These are phyloP conservation scores for Cybosia mesomella DNA, from an alignment of 2,888 invertebrate species.

Conservation along the genomic window DNA sequence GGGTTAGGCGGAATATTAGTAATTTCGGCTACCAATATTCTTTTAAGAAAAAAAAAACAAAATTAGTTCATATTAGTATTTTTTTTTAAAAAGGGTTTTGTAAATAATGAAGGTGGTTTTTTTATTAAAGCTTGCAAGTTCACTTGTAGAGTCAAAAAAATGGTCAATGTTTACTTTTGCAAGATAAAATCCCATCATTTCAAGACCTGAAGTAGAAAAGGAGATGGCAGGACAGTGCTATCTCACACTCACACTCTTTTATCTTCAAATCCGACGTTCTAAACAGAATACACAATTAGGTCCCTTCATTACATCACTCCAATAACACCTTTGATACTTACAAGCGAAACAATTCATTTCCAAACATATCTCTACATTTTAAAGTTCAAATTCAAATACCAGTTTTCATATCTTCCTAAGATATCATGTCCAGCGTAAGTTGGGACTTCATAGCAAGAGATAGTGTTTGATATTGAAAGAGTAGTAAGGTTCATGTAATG, in stretches of 20 bases:
- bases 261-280: conserved; percentile 73
- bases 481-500: conserved; percentile 49
- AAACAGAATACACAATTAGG: conserved; percentile 84
- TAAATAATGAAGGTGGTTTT: too few relatives aligned
- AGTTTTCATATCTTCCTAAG: conserved; percentile 56
- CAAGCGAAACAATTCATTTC: conserved; percentile 31
- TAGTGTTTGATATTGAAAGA: conserved; percentile 79
- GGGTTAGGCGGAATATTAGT: too few relatives aligned
- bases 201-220: conserved; percentile 54
- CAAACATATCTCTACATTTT: conserved; percentile 36
- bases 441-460: conserved; percentile 59
- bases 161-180: not conserved
- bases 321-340: conserved; percentile 81
- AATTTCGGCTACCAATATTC: too few relatives aligned
- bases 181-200: not conserved
- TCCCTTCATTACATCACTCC: conserved; percentile 85
- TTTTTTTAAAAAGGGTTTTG: too few relatives aligned
- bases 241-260: conserved; percentile 65
- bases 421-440: conserved; percentile 58
- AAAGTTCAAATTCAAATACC: conserved; percentile 39
- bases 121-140: too few relatives aligned
- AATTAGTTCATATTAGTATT: too few relatives aligned
- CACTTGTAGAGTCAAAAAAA: too few relatives aligned
- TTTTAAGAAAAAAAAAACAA: too few relatives aligned
- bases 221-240: conserved; percentile 59